Evolutionary conservation across 2,113 vertebrate genomes (phyloP).

Genomic region (Neodon shergylaensis): DNA sequence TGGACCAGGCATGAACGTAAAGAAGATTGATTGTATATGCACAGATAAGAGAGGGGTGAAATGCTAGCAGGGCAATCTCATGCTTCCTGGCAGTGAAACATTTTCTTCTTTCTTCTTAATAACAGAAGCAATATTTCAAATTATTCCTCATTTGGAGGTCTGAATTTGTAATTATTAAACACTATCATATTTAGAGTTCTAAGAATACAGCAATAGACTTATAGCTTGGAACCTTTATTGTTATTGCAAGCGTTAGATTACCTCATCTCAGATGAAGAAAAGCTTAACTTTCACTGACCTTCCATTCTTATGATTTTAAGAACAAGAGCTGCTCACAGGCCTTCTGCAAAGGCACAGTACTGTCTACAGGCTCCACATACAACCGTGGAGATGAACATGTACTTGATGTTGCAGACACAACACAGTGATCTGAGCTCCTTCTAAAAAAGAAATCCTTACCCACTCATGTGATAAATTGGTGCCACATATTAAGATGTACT

Average conservation of each 20-base stretch:
- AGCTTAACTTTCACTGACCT: neutral
- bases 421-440: neutral
- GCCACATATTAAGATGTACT: neutral
- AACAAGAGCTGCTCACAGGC: neutral
- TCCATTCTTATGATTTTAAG: neutral
- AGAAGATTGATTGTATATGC: neutral
- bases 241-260: neutral
- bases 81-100: neutral
- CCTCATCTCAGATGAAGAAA: neutral
- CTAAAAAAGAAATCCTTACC: neutral
- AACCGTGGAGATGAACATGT: neutral
- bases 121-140: slow-evolving; percentile 36
- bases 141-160: neutral
- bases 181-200: neutral
- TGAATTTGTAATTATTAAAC: neutral
- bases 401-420: neutral
- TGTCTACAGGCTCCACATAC: neutral
- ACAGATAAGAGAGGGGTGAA: neutral
- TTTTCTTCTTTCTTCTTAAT: neutral
- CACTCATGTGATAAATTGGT: neutral
- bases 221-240: neutral
- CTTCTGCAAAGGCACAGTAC: neutral
- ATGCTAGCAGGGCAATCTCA: neutral
- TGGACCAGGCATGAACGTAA: neutral
- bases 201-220: neutral